A percentile compares a stretch with the other conserved stretches of the same genome.
Evolutionary conservation across 2,888 invertebrate species (phyloP).

Genomic region (Oxystoma pomonae): DNA sequence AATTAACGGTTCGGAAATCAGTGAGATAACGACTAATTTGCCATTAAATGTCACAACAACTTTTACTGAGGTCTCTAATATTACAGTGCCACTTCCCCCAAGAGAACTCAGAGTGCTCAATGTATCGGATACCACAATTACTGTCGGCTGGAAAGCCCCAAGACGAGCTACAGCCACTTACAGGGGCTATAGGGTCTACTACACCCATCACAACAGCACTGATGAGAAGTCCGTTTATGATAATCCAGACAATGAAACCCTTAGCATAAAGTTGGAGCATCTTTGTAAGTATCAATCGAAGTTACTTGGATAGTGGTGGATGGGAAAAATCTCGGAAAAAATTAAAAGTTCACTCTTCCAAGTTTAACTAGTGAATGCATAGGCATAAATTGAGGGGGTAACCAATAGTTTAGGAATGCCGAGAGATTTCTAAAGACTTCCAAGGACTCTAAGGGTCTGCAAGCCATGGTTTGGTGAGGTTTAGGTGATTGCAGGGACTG

Average conservation of each 20-base stretch:
- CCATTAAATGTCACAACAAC: background rate
- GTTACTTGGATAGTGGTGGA: too few species aligned
- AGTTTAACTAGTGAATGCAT: too few species aligned
- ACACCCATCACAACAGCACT: constrained; percentile 65
- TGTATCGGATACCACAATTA: background rate
- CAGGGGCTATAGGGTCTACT: constrained; percentile 67
- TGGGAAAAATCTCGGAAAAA: too few species aligned
- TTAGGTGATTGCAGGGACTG: too few species aligned
- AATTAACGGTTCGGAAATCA: background rate
- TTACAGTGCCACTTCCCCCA: background rate
- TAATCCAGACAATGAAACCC: constrained; percentile 53
- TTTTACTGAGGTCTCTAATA: background rate
- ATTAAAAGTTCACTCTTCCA: too few species aligned
- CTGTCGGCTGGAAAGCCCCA: background rate
- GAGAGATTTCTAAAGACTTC: too few species aligned
- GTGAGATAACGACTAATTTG: background rate
- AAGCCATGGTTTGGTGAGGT: too few species aligned
- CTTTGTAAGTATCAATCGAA: constrained; percentile 63
- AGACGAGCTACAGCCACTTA: background rate
- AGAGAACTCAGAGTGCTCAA: background rate
- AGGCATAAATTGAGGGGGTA: too few species aligned
- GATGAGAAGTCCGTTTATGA: constrained; percentile 47
- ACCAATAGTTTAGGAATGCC: too few species aligned
- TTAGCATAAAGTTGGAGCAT: background rate
- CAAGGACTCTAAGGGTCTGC: too few species aligned